Conservation (phyloP, 2,888 invertebrate species). For the Apoda limacodes region DNA sequence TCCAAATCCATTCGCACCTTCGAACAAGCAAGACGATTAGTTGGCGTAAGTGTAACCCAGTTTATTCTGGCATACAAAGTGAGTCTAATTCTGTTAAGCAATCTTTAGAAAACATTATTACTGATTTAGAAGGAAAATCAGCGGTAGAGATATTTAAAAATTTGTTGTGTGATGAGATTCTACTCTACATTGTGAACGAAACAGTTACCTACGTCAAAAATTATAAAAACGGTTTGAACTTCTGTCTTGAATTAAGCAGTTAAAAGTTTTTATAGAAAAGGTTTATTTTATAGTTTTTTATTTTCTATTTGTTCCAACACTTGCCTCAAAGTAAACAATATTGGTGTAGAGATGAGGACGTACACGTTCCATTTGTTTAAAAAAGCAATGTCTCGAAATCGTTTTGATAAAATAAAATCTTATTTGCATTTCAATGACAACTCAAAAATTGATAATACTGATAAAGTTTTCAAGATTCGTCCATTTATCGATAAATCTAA, state of each 20-base stretch:
- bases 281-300: no score
- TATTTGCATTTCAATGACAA: no score
- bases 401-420: no score
- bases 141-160: slow-evolving; percentile 6
- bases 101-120: slow-evolving; percentile 1
- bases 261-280: slow-evolving; percentile 4
- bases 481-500: no score
- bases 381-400: no score
- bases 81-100: slow-evolving; percentile 4
- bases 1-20: slow-evolving; percentile 2
- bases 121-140: no score
- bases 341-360: slow-evolving; percentile 7
- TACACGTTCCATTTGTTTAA: slow-evolving; percentile 7
- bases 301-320: slow-evolving; percentile 8
- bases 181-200: no score
- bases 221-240: slow-evolving; percentile 6
- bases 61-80: neutral
- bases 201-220: slow-evolving; percentile 1
- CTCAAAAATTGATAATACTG: no score
- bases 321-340: slow-evolving; percentile 8
- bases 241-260: slow-evolving; percentile 4
- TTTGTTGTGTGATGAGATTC: slow-evolving; percentile 4
- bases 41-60: slow-evolving; percentile 3
- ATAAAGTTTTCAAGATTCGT: no score
- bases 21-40: slow-evolving; percentile 4